Evolutionary conservation across 2,797 vertebrate species (phyloP).

Genomic region (Martes flavigula): DNA sequence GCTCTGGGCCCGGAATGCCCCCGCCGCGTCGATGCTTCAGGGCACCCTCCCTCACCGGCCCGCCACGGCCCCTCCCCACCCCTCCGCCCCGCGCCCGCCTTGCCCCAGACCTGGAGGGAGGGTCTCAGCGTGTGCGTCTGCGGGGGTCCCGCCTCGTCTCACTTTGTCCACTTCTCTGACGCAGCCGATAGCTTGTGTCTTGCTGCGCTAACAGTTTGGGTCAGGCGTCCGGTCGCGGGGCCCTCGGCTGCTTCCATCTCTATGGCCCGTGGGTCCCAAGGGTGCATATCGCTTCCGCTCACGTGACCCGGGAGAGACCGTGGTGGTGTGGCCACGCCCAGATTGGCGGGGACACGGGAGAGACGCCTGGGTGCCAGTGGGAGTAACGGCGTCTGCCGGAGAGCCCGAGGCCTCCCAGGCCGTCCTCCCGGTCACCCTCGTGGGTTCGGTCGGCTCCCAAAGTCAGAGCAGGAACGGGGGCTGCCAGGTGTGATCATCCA

Average conservation of each 20-base stretch:
- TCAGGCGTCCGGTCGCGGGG: no score
- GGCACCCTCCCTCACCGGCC: neutral
- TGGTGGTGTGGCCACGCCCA: no score
- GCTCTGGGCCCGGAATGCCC: neutral
- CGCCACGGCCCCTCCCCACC: neutral
- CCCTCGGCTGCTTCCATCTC: neutral
- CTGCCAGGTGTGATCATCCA: accelerated
- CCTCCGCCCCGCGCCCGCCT: accelerated
- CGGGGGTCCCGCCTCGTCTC: neutral
- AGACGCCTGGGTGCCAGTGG: accelerated
- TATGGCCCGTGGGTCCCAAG: neutral
- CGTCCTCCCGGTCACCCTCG: no score
- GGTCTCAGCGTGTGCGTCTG: neutral
- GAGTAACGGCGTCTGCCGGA: no score
- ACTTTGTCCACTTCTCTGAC: neutral
- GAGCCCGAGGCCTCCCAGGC: no score
- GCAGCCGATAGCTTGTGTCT: no score
- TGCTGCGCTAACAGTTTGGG: no score
- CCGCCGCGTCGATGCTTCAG: neutral
- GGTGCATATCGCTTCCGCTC: neutral
- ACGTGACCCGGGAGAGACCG: neutral
- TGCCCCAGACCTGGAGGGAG: neutral
- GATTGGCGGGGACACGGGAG: no score
- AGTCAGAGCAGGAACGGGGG: neutral
- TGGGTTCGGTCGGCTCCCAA: accelerated